Conservation (phyloP, 2,797 vertebrate genomes). For the Melopsittacus undulatus region DNA sequence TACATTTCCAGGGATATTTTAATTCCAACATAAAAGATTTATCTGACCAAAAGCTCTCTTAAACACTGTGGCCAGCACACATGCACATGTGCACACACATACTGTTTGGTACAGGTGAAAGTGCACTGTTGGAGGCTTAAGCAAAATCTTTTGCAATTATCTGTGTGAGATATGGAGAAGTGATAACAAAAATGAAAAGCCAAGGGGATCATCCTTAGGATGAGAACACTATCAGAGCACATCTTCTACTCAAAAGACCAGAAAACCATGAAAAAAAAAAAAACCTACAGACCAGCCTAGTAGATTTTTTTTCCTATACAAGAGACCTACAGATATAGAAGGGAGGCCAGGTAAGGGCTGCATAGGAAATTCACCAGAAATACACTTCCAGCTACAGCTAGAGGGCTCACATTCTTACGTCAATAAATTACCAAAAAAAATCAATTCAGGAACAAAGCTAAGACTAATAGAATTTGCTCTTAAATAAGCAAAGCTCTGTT, state of each 20-base stretch:
- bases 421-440: not conserved
- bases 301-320: not conserved
- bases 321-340: not conserved
- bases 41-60: not conserved
- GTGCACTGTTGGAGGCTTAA: fast-evolving
- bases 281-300: not conserved
- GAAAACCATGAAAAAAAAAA: not conserved
- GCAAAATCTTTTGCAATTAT: not conserved
- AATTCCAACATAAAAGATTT: not conserved
- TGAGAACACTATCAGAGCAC: not conserved
- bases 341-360: not conserved
- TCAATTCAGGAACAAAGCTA: not conserved
- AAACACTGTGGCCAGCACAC: not conserved
- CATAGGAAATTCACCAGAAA: not conserved
- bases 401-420: not conserved
- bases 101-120: not conserved
- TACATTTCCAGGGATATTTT: not conserved
- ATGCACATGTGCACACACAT: fast-evolving
- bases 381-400: not conserved
- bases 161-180: not conserved
- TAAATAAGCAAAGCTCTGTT: not conserved
- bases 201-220: not conserved
- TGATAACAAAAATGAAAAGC: not conserved
- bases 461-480: not conserved
- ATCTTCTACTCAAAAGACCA: not conserved